A percentile compares a stretch with the other conserved stretches of the same genome.
Conservation (phyloP, 2,797 vertebrate species). For the Mormyrus proboscirostris region DNA sequence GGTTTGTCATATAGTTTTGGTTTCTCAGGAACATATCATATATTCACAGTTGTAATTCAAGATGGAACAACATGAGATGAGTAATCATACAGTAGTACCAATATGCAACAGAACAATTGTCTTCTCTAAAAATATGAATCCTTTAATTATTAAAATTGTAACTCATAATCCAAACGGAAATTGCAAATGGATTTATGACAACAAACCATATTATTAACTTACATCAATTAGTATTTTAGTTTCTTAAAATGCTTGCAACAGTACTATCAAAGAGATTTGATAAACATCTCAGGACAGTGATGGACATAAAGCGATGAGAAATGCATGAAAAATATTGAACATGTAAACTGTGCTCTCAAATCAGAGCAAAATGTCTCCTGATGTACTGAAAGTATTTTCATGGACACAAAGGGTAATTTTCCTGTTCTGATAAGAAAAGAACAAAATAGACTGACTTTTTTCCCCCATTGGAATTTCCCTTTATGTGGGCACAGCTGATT, state of each 20-base stretch:
- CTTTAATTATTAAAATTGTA: not conserved
- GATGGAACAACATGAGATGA: not conserved
- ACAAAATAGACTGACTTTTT: not conserved
- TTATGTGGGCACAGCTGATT: not conserved
- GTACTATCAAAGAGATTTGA: not conserved
- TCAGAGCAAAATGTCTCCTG: not conserved
- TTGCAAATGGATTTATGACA: not conserved
- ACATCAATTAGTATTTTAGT: not conserved
- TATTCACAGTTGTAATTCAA: not conserved
- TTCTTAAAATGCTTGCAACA: not conserved
- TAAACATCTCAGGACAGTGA: not conserved
- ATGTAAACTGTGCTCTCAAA: not conserved
- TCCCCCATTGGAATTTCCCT: not conserved
- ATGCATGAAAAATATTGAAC: not conserved
- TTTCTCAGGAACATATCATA: not conserved
- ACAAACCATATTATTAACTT: not conserved
- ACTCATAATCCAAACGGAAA: not conserved
- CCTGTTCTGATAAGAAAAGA: not conserved
- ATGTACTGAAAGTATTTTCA: not conserved
- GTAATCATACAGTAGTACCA: not conserved
- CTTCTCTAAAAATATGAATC: not conserved
- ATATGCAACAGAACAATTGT: not conserved
- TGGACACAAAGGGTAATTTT: not conserved
- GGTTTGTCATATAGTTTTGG: not conserved
- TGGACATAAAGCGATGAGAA: not conserved